Evolutionary conservation across 2,797 vertebrate genomes (phyloP), one percentile per base, ranked within the genome.

Genomic region (Eulemur coronatus): DNA sequence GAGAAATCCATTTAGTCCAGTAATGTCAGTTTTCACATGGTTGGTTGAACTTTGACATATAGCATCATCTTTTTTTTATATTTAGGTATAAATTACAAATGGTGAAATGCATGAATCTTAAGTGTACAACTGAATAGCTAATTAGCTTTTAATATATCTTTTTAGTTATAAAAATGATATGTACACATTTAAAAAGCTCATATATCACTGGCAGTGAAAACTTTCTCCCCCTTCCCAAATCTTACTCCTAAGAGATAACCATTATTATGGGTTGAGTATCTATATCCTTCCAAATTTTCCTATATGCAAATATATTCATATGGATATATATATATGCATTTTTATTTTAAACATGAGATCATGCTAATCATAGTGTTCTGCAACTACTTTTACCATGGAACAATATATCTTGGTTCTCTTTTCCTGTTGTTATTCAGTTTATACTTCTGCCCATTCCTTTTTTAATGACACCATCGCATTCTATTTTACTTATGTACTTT

Each of bases 51-150:
- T 84, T 69, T 48, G 17, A 8, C 52, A 86, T 35, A 70, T 22
- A 88, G 85, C 5, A 72, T 67, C 17, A 55, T 79, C 18, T 80
- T 70, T 30, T 30, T 61, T 69, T 57, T 48, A 70, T 38, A 70
- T 43, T 57, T 75, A 81, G 28, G 43, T 92, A 52, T 92, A 90
- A 92, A 78, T 95, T 90, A 94, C 11, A 93, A 76, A 61, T 5
- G 81, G 55, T 86, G 65, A 94, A 94, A 97, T 79, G 65, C 41
- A 97, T 15, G 87, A 26, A 65, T 96, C 35, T 57, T 96, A 67
- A 87, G 26, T 80, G 26, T 84, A 89, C 8, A 79, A 63, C 5
- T 93, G 67, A 97, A 96, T 11, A 97, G 26, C 35, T 70, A 91
- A 94, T 17, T 72, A 50, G 75, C 26, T 89, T 69, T 94, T 90